phyloP scores from a whole-genome alignment of 37 sponge, comb jelly and placozoan genomes.

The Aphrocallistes beatrix region DNA sequence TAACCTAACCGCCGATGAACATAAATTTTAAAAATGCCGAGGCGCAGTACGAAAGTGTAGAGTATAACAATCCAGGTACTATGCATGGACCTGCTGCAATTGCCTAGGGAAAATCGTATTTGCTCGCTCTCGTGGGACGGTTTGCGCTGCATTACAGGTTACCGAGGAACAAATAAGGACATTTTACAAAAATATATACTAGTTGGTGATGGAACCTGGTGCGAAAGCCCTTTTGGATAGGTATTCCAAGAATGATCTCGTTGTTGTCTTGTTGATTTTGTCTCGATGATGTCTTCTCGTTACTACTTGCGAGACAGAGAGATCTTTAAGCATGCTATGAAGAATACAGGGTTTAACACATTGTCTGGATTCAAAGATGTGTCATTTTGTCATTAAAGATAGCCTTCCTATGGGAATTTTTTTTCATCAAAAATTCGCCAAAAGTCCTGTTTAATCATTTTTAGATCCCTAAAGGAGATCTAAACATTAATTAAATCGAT shows the following conservation, averaged over 20 bases:
- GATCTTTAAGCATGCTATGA: neutral
- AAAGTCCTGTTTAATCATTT: too few relatives aligned
- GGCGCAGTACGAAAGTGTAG: neutral
- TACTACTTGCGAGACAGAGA: neutral
- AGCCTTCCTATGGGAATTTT: too few relatives aligned
- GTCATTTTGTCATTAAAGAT: too few relatives aligned
- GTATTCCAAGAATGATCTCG: neutral
- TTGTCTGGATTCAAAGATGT: too few relatives aligned
- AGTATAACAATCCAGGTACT: neutral
- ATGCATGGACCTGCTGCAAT: neutral
- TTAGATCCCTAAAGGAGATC: too few relatives aligned
- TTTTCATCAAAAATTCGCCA: too few relatives aligned
- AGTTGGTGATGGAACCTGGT: neutral
- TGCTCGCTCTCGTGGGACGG: neutral
- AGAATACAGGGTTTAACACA: neutral
- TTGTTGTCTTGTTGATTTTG: neutral
- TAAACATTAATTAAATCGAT: too few relatives aligned
- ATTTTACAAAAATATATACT: neutral
- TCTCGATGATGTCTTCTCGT: neutral
- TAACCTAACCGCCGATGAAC: neutral
- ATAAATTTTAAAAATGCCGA: neutral
- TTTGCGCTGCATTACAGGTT: neutral
- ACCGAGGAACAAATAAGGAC: neutral
- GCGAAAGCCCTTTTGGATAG: neutral
- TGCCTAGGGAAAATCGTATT: neutral